Conservation (phyloP, 2,113 vertebrate genomes). For the Fulica atra region DNA sequence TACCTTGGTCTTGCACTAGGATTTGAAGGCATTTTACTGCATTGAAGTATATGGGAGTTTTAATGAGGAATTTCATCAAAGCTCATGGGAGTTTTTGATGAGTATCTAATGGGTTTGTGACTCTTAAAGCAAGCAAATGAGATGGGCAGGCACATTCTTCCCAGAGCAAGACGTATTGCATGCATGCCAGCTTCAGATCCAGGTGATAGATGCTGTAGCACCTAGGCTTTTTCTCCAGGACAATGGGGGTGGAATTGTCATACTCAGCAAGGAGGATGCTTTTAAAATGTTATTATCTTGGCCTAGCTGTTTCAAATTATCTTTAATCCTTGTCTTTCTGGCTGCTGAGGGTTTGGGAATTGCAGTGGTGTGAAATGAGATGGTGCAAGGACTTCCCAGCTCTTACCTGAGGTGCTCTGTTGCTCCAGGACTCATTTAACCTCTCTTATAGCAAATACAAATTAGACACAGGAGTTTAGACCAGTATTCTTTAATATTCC, state of each 20-base stretch:
- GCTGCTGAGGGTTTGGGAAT: background rate
- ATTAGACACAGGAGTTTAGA: background rate
- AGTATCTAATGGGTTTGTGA: background rate
- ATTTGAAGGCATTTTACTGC: background rate
- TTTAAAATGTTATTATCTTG: background rate
- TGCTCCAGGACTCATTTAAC: background rate
- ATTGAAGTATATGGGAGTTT: background rate
- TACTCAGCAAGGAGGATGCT: accelerated
- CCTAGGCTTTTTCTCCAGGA: background rate
- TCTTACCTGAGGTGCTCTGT: background rate
- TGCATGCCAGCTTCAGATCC: background rate
- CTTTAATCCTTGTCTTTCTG: background rate
- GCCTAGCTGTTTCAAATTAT: background rate
- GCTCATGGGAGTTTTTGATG: background rate
- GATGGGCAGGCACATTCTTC: background rate
- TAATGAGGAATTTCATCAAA: background rate
- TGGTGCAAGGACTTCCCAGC: background rate
- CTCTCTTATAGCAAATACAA: background rate
- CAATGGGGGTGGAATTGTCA: background rate
- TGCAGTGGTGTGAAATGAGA: background rate
- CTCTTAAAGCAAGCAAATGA: background rate
- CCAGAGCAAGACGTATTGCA: background rate
- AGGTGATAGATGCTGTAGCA: background rate
- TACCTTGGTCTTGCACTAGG: background rate
- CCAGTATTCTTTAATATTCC: background rate